These are phyloP conservation scores for Hypsopygia costalis DNA, from an alignment of 2,888 invertebrate species.

Conservation along the genomic window DNA sequence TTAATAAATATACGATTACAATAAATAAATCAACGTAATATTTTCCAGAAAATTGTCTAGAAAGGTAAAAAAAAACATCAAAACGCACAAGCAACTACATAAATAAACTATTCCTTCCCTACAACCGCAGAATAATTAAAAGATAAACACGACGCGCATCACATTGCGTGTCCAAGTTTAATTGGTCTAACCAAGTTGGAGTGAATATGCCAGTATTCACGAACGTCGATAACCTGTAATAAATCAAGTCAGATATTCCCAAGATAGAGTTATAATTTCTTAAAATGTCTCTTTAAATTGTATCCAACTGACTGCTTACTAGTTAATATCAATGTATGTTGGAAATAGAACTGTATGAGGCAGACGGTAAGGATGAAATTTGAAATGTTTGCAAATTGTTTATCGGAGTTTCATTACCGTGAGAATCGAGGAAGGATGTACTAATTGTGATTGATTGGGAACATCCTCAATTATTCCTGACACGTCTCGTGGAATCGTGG, in stretches of 20 bases:
- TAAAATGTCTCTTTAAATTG: too few species aligned
- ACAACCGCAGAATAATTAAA: too few species aligned
- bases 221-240: not conserved
- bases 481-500: not conserved
- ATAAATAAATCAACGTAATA: too few species aligned
- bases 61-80: too few species aligned
- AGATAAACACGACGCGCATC: not conserved
- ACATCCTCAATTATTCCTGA: conserved; percentile 38
- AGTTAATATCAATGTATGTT: too few species aligned
- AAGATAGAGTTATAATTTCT: not conserved
- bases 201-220: not conserved
- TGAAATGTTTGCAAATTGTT: not conserved
- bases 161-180: not conserved
- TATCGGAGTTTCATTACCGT: conserved; percentile 20
- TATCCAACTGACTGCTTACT: too few species aligned
- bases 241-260: not conserved
- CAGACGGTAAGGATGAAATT: not conserved
- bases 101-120: too few species aligned
- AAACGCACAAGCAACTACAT: too few species aligned
- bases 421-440: conserved; percentile 31
- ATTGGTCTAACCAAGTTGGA: not conserved
- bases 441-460: conserved; percentile 49
- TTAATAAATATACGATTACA: too few species aligned
- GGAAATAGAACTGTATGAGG: too few species aligned
- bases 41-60: too few species aligned